Base-by-base conservation (phyloP, 2,888 invertebrate species). In the Caenorhabditis zanzibari region DNA sequence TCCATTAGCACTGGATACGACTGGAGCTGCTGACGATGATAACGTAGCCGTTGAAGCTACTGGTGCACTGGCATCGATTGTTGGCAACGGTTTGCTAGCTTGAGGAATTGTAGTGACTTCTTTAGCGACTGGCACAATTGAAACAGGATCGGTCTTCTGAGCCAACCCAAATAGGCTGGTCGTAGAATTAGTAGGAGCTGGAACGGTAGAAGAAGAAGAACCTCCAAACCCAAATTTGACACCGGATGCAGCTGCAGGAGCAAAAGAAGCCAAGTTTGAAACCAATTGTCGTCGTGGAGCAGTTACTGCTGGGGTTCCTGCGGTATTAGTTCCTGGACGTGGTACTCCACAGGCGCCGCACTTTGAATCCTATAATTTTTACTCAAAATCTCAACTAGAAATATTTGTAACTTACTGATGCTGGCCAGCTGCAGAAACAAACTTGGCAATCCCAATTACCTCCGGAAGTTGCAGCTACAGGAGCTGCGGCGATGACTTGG, bases 181-280 rank as follows among this genome's bases (percentile, higher is more conserved):
- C 38, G 38, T 12, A 38, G 38, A 38, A 38, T 38, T 32, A 44
- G 44, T 44, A 38, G 52, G 9, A 28, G 77, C 28, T 26, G 73
- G 26, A 41, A 35, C 19, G 26, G 41, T 9, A 24, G 5, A 38
- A 61, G 71, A 26, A 4, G 71, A 22, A 6, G 63, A 47, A 3
- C 16, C 68, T 19, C 77, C 83, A 38, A 83, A 79, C 28, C 84
- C 84, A 44, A 84, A 84, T 26, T 71, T 28, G 19, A 74, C 56
- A 10, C 14, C 47, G 10, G 52, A 32, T 2, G 83, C 44, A 49
- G 58, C 32, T n/a, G 64, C 16, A 3, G 74, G 38, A 1, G 76
- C 73, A 24, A 84, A 81, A 6, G 63, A 35, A 0, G 58, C n/a
- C 12, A 84, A n/a, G 47, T 80, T 84, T 0, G 84, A 84, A 4